These are phyloP conservation scores for Pegoplata infirma DNA, from an alignment of 2,888 invertebrate genomes.

Conservation along the genomic window DNA sequence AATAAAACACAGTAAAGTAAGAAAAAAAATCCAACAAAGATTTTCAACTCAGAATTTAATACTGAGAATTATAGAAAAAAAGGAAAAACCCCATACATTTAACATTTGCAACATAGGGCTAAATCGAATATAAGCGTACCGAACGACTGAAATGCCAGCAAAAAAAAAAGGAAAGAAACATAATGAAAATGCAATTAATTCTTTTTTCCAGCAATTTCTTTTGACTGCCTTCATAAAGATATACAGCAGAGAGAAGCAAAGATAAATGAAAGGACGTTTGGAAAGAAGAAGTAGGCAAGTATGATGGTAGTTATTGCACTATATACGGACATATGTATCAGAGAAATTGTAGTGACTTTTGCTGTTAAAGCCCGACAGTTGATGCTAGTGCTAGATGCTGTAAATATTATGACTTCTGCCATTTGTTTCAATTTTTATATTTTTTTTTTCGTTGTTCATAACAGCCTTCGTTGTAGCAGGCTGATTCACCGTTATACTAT, in stretches of 20 bases:
- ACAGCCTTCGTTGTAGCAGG: slow-evolving; percentile 42
- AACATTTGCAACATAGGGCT: slow-evolving; percentile 43
- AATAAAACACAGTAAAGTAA: slow-evolving; percentile 2
- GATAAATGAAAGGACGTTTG: slow-evolving; percentile 10
- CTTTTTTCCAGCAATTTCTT: slow-evolving; percentile 52
- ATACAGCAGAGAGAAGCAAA: slow-evolving; percentile 2
- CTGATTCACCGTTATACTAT: slow-evolving; percentile 27
- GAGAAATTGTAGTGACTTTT: slow-evolving; percentile 46
- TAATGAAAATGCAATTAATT: slow-evolving; percentile 79
- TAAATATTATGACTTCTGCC: slow-evolving; percentile 56
- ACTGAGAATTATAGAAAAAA: background rate
- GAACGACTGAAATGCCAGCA: too few species aligned
- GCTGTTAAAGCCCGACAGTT: slow-evolving; percentile 31
- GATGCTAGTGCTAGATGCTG: slow-evolving; percentile 38
- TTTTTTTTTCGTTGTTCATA: slow-evolving; percentile 29
- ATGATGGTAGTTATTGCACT: background rate
- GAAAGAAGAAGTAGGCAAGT: too few species aligned
- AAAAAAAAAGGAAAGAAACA: too few species aligned
- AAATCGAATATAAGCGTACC: slow-evolving; percentile 48
- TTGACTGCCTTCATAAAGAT: slow-evolving; percentile 49
- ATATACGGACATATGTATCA: background rate
- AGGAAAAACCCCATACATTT: slow-evolving; percentile 6
- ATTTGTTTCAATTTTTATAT: slow-evolving; percentile 44
- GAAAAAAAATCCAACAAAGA: background rate
- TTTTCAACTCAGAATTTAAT: slow-evolving; percentile 31